phyloP scores from a whole-genome alignment of 2,797 vertebrate genomes.

The Tragelaphus oryx region DNA sequence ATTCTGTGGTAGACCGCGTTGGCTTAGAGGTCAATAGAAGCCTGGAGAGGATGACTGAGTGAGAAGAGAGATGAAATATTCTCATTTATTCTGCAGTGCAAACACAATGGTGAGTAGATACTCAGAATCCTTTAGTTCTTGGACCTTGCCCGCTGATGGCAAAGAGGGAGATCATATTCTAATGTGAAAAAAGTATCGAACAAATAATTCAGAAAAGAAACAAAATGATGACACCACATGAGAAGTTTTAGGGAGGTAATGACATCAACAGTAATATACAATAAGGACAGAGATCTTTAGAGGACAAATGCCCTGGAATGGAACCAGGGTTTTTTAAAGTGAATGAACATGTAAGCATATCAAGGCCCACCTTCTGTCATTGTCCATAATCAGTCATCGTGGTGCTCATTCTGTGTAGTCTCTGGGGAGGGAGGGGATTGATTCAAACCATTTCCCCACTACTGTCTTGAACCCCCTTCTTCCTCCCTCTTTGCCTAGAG shows the following conservation, averaged over 20 bases:
- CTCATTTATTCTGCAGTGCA: background rate
- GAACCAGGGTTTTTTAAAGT: background rate
- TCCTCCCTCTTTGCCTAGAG: background rate
- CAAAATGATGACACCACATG: background rate
- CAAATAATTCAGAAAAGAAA: conserved; percentile 10
- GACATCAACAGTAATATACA: background rate
- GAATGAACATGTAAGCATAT: background rate
- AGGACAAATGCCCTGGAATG: background rate
- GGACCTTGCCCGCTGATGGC: background rate
- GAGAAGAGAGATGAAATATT: background rate
- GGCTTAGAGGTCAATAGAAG: background rate
- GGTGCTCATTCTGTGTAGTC: background rate
- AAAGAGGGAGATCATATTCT: background rate
- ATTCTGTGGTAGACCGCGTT: background rate
- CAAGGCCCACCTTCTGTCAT: background rate
- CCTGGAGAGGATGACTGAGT: background rate
- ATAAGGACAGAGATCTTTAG: background rate
- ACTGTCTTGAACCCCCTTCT: background rate
- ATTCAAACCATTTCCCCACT: background rate
- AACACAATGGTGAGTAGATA: background rate
- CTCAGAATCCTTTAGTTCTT: background rate
- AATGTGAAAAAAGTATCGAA: background rate
- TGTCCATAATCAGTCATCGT: background rate
- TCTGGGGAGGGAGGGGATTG: background rate
- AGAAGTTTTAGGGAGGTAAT: background rate